These are phyloP conservation scores for Eumaeus atala DNA, from an alignment of 1,140 invertebrate genomes.

Conservation along the genomic window DNA sequence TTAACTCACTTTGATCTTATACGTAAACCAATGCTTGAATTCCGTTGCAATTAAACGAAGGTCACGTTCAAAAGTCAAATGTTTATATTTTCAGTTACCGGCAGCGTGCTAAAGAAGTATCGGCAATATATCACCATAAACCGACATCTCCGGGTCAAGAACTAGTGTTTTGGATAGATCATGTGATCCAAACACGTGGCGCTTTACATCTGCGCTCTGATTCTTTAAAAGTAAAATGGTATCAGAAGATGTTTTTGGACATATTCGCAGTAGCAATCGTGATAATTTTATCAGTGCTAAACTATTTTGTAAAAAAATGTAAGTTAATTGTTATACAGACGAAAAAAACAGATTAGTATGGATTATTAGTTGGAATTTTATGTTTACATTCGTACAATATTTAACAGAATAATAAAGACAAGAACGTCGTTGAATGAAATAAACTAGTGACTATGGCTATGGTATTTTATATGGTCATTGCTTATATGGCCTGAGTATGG, in stretches of 20 bases:
- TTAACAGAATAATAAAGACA: too few species aligned
- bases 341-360: slow-evolving; percentile 10
- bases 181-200: slow-evolving; percentile 43
- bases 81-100: background rate
- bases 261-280: slow-evolving; percentile 12
- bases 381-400: too few species aligned
- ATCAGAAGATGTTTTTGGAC: slow-evolving; percentile 35
- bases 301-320: background rate
- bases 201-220: slow-evolving; percentile 51
- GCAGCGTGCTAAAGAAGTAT: slow-evolving; percentile 20
- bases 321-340: background rate
- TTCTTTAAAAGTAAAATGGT: slow-evolving; percentile 54
- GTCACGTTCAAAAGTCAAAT: too few species aligned
- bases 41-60: too few species aligned
- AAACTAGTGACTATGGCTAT: too few species aligned
- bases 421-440: too few species aligned
- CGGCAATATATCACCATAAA: slow-evolving; percentile 28
- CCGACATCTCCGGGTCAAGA: slow-evolving; percentile 25
- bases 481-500: too few species aligned
- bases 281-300: background rate
- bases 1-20: too few species aligned
- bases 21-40: too few species aligned
- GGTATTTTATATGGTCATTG: too few species aligned
- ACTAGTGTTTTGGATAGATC: slow-evolving; percentile 37
- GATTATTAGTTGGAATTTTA: too few species aligned